Evolutionary conservation across 2,113 vertebrate species (phyloP).

Genomic region (Psammodynastes pulverulentus): DNA sequence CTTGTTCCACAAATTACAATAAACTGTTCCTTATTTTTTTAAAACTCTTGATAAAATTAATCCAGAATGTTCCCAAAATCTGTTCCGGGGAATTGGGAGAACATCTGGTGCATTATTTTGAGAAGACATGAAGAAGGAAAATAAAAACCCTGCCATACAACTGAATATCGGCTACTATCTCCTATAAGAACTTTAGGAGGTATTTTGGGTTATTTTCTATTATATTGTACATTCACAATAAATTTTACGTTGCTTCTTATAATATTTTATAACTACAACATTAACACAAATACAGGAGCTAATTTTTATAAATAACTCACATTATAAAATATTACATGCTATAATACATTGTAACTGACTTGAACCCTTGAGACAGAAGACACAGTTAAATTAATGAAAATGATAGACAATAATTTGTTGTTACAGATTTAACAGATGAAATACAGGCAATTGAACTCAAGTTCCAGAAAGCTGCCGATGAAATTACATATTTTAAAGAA

Average conservation of each 20-base stretch:
- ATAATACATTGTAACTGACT: not conserved
- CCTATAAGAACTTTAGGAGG: not conserved
- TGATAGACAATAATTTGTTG: slow-evolving; percentile 21
- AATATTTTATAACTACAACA: not conserved
- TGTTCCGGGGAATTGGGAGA: not conserved
- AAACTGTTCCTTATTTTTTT: not conserved
- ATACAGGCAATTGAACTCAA: slow-evolving; percentile 67
- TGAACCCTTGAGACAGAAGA: not conserved
- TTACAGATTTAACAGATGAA: slow-evolving; percentile 78
- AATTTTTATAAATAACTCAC: not conserved
- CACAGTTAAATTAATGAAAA: not conserved
- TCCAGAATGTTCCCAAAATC: not conserved
- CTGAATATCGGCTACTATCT: not conserved
- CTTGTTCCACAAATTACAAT: not conserved
- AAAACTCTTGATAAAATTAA: not conserved
- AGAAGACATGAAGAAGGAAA: not conserved
- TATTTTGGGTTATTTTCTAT: not conserved
- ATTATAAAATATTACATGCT: not conserved
- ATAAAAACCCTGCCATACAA: not conserved
- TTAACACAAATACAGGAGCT: fast-evolving
- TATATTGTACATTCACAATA: not conserved
- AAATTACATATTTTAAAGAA: slow-evolving; percentile 70
- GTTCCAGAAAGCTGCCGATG: slow-evolving; percentile 71
- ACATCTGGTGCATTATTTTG: not conserved
- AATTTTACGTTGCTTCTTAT: not conserved